These are phyloP conservation scores for Dysidea cf. avara DNA, from an alignment of 37 sponge, comb jelly and placozoan species.

Conservation along the genomic window DNA sequence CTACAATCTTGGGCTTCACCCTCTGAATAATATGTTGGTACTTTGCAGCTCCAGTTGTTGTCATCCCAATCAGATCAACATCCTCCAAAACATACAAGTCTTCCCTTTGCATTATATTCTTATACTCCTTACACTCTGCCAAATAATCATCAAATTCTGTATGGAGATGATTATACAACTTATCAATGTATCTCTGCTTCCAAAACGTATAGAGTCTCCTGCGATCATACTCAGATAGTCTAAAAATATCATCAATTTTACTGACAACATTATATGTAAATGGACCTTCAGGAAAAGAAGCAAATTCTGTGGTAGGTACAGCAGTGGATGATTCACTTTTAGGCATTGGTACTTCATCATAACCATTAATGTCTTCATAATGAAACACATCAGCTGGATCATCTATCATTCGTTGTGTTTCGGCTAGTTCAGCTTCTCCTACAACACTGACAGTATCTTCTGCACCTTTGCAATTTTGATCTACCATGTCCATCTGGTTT, in stretches of 20 bases:
- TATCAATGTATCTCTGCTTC: slow-evolving; percentile 15
- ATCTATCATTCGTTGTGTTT: slow-evolving; percentile 28
- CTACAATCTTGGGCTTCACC: too few species aligned
- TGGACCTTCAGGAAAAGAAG: slow-evolving; percentile 7
- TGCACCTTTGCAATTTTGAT: too few species aligned
- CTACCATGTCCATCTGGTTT: too few species aligned
- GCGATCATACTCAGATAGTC: slow-evolving; percentile 18
- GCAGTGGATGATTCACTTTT: too few species aligned
- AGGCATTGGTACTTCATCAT: too few species aligned
- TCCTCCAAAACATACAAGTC: too few species aligned
- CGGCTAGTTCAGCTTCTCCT: slow-evolving; percentile 58
- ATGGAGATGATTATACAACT: neutral
- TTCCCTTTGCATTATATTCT: slow-evolving; percentile 9
- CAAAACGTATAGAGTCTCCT: slow-evolving; percentile 73
- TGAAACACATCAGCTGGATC: too few species aligned
- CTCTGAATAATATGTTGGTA: too few species aligned
- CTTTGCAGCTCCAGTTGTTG: too few species aligned
- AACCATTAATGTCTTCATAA: too few species aligned
- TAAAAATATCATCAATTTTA: slow-evolving; percentile 23
- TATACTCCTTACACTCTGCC: slow-evolving; percentile 25
- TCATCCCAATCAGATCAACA: slow-evolving; percentile 91
- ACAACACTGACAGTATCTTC: slow-evolving; percentile 38
- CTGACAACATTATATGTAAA: slow-evolving; percentile 36
- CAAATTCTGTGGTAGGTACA: too few species aligned
- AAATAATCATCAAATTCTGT: slow-evolving; percentile 11